Evolutionary conservation across 1,140 invertebrate species (phyloP), one percentile per base, ranked within the genome.

Genomic region (Antheraea pernyi): DNA sequence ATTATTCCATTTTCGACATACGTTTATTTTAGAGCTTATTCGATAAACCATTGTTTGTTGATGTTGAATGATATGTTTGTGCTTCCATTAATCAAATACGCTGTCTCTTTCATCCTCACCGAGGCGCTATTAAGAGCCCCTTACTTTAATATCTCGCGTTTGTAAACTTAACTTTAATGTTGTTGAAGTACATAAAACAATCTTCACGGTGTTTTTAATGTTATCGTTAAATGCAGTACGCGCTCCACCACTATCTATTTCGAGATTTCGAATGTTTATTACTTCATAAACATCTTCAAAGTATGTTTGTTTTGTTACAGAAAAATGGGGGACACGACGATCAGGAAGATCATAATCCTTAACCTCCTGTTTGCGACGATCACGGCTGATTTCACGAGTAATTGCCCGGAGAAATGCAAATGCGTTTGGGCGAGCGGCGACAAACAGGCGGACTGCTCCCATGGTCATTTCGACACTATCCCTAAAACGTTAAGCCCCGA

Each of bases 401-500:
- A 91, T 71, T 93, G 92, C 64, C 91, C 92, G 16, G 53, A 84
- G 68, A 92, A 90, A 37, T 97, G 97, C 90, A 95, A 95, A 76
- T 97, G 96, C 79, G 95, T 95, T 67, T 97, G 96, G 96, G 94
- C 94, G 6, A 95, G 95, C 59, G 97, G 97, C 0, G 97, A 96
- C 84, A 97, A 96, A 83, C 95, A 95, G 19, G 97, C 97, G 0
- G 96, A 97, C 71, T 98, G 97, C 81, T 94, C 94, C 22, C 88
- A 93, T n/a, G 93, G 93, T 61, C 90, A 94, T 19, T 91, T 96
- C 7, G 93, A 94, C 69, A 88, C 95, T 68, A 95, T 98, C 65
- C 97, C 97, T 0, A 89, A 89, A 22, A 93, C 94, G 19, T 88
- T 98, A 10, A 97, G 95, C 74, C 85, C 93, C 5, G 96, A 97